A percentile compares a stretch with the other conserved stretches of the same genome.
phyloP scores from a whole-genome alignment of 2,113 vertebrate species.

The Mirounga angustirostris region DNA sequence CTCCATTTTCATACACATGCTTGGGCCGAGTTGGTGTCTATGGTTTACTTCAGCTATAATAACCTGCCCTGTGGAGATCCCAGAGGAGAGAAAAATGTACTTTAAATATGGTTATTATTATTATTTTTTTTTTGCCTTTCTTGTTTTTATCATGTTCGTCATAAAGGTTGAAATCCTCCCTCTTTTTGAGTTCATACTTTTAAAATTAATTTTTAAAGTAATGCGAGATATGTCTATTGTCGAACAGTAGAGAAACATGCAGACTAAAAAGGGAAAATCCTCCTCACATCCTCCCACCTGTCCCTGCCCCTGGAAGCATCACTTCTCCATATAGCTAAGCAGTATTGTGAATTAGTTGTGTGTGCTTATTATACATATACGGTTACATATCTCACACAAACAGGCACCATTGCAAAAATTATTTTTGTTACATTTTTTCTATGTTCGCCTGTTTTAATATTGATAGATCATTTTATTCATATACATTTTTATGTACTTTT shows the following conservation, averaged over 20 bases:
- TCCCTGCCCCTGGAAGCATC: not conserved
- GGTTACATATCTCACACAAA: not conserved
- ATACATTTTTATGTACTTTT: not conserved
- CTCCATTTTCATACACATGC: not conserved
- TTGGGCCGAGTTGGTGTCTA: not conserved
- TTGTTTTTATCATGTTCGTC: not conserved
- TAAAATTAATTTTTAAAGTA: not conserved
- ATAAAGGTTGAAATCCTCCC: not conserved
- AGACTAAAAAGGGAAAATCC: not conserved
- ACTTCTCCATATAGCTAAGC: not conserved
- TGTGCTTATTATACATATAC: accelerated
- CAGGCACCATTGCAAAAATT: not conserved
- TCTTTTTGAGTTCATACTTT: not conserved
- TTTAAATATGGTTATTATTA: not conserved
- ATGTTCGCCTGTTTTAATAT: not conserved
- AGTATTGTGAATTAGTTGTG: not conserved
- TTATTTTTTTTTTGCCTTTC: not conserved
- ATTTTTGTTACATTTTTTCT: not conserved
- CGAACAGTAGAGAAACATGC: not conserved
- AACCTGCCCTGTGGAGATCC: not conserved
- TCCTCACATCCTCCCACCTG: accelerated
- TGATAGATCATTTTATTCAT: not conserved
- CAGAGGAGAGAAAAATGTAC: not conserved
- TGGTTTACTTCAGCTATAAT: not conserved
- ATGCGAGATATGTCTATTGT: not conserved